phyloP scores from a whole-genome alignment of 2,113 vertebrate genomes.

The Gopherus evgoodei region DNA sequence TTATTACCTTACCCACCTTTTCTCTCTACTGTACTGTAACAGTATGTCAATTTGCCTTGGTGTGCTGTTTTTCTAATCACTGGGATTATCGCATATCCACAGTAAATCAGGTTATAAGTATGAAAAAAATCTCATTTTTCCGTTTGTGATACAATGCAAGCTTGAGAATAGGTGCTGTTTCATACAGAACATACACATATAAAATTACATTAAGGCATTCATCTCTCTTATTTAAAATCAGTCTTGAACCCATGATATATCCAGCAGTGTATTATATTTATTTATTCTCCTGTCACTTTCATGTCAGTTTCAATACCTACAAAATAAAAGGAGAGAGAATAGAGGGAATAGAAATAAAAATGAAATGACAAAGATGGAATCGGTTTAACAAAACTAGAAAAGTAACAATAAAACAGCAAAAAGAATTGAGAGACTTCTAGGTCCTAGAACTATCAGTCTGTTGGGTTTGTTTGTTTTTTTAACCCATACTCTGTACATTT shows the following conservation, averaged over 20 bases:
- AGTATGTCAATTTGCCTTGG: neutral
- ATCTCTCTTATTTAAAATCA: neutral
- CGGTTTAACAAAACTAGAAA: neutral
- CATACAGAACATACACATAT: neutral
- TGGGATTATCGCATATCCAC: fast-evolving
- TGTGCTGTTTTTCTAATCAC: neutral
- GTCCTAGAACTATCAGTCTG: neutral
- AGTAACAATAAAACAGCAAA: neutral
- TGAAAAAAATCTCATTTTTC: neutral
- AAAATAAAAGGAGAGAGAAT: neutral
- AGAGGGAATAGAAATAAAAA: neutral
- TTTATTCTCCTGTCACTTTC: neutral
- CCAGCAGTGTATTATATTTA: neutral
- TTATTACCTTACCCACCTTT: neutral
- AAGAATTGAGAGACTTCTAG: neutral
- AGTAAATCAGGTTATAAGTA: neutral
- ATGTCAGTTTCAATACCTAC: neutral
- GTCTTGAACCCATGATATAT: neutral
- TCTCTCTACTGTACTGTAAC: neutral
- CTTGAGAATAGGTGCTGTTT: neutral
- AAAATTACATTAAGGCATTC: neutral
- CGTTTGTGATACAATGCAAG: neutral
- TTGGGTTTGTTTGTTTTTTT: neutral
- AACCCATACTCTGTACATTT: neutral
- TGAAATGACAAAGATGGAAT: neutral